phyloP scores from a whole-genome alignment of 2,888 invertebrate species.

The Pachydiplax longipennis region DNA sequence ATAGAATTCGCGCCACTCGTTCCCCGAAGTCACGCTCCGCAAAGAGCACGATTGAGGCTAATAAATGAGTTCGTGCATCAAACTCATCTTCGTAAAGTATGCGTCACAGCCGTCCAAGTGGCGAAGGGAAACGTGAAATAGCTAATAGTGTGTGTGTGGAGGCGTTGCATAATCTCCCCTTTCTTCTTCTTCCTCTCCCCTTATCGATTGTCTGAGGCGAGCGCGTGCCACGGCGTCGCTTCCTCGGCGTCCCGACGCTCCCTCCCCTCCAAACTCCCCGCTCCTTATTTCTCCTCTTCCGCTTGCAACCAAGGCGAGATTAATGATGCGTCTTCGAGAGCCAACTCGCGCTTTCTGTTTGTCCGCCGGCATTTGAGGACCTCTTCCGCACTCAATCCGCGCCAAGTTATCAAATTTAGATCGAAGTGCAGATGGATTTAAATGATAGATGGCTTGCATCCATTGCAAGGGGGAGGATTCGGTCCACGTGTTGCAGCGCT shows the following conservation, averaged over 20 bases:
- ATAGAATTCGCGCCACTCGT: too few relatives aligned
- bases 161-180: background rate
- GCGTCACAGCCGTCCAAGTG: too few relatives aligned
- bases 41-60: background rate
- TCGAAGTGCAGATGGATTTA: too few relatives aligned
- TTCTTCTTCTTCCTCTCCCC: background rate
- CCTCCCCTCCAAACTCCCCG: conserved; percentile 39
- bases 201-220: background rate
- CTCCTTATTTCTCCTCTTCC: conserved; percentile 51
- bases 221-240: background rate
- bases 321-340: too few relatives aligned
- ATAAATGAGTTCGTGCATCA: too few relatives aligned
- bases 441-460: too few relatives aligned
- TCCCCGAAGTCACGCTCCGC: too few relatives aligned
- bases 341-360: conserved; percentile 47
- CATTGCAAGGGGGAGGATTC: too few relatives aligned
- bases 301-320: conserved; percentile 20
- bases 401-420: conserved; percentile 18
- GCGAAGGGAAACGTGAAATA: too few relatives aligned
- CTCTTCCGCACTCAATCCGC: conserved; percentile 50
- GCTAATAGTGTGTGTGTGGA: too few relatives aligned
- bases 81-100: too few relatives aligned
- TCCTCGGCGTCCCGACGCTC: background rate
- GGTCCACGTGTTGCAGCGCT: too few relatives aligned
- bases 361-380: background rate